Conservation (phyloP, 1,140 invertebrate species). For the Neuroterus valhalla region DNA sequence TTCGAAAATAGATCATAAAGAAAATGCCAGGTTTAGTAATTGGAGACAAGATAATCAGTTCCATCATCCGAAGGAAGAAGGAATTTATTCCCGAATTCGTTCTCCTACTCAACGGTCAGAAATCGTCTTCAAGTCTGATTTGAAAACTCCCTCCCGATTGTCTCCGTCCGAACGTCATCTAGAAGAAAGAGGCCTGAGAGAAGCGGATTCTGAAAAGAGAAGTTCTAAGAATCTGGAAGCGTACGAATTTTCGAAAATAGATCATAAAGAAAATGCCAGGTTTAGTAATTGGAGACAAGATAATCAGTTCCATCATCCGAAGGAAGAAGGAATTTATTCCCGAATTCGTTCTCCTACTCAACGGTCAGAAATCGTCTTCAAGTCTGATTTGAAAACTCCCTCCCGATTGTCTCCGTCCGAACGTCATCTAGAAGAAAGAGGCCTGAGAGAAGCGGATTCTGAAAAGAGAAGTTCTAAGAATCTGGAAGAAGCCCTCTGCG, state of each 20-base stretch:
- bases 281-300: slow-evolving; percentile 20
- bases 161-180: slow-evolving; percentile 49
- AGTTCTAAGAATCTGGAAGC: too few relatives aligned
- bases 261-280: too few relatives aligned
- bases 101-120: slow-evolving; percentile 2
- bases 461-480: slow-evolving; percentile 81
- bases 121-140: slow-evolving; percentile 28
- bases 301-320: not conserved
- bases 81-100: slow-evolving; percentile 9
- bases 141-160: not conserved
- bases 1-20: not conserved
- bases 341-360: not conserved
- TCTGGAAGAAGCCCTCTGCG: slow-evolving; percentile 89
- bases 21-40: too few relatives aligned
- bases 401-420: slow-evolving; percentile 2
- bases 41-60: slow-evolving; percentile 28
- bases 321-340: not conserved
- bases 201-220: slow-evolving; percentile 63
- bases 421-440: slow-evolving; percentile 65
- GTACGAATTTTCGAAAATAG: not conserved
- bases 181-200: slow-evolving; percentile 63
- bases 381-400: slow-evolving; percentile 1
- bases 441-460: slow-evolving; percentile 45
- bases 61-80: not conserved
- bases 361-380: slow-evolving; percentile 28